Percentiles rank a stretch among this genome's conserved stretches.
Evolutionary conservation across 92 coral and sea anemone species (phyloP).

Genomic region (Bergia puertoricense): DNA sequence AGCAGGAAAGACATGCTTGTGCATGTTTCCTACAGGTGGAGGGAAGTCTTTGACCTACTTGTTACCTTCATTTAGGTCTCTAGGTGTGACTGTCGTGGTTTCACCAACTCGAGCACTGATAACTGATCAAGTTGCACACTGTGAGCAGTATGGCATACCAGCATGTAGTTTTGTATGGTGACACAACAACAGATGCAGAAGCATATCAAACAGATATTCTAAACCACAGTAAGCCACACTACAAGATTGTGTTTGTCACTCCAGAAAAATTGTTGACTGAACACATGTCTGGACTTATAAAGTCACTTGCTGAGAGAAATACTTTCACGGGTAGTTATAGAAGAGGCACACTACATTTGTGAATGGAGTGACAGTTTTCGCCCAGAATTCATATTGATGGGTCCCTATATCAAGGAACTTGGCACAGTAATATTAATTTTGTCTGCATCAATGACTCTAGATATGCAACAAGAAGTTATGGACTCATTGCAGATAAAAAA

Average conservation of each 20-base stretch:
- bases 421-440: neutral
- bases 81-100: neutral
- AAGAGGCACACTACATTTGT: conserved; percentile 6
- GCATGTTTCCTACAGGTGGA: conserved; percentile 6
- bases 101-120: conserved; percentile 1
- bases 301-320: neutral
- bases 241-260: neutral
- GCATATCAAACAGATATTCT: conserved; percentile 1
- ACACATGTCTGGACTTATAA: neutral
- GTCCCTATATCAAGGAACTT: neutral
- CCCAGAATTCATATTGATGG: conserved; percentile 6
- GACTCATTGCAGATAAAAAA: neutral
- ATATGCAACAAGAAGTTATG: neutral
- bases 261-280: neutral
- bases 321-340: neutral
- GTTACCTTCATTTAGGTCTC: neutral
- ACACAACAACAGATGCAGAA: neutral
- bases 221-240: neutral
- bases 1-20: neutral
- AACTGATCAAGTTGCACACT: conserved; percentile 8
- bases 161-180: neutral
- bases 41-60: neutral
- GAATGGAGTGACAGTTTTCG: neutral
- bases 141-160: neutral
- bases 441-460: neutral